A percentile compares a stretch with the other conserved stretches of the same genome.
These are phyloP conservation scores for Dendrocincla fuliginosa DNA, from an alignment of 2,797 vertebrate genomes.

Conservation along the genomic window DNA sequence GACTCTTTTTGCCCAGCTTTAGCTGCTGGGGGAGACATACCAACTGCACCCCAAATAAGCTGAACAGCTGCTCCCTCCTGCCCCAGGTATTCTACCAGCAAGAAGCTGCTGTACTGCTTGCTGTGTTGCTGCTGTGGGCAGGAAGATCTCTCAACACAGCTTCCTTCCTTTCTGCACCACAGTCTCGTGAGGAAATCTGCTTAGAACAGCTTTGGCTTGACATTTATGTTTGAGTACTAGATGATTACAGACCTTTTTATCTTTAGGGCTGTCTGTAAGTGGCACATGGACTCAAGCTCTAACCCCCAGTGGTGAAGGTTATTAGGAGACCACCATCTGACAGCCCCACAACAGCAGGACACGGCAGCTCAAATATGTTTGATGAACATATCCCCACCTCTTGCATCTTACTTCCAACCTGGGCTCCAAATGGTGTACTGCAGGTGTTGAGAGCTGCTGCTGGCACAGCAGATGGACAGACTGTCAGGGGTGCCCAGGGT, in stretches of 20 bases:
- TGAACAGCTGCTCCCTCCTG: not conserved
- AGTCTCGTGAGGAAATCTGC: slow-evolving; percentile 50
- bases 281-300: not conserved
- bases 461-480: not conserved
- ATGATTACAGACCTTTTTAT: not conserved
- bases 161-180: slow-evolving; percentile 64
- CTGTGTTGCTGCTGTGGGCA: not conserved
- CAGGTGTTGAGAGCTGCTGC: not conserved
- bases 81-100: not conserved
- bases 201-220: slow-evolving; percentile 52
- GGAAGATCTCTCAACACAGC: slow-evolving; percentile 50
- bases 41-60: not conserved
- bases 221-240: slow-evolving; percentile 15
- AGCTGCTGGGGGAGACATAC: not conserved
- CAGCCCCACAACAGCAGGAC: not conserved
- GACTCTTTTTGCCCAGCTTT: not conserved
- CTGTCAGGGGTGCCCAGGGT: accelerated
- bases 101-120: not conserved
- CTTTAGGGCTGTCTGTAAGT: not conserved
- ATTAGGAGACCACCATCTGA: not conserved
- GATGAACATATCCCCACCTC: not conserved
- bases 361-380: not conserved
- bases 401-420: not conserved
- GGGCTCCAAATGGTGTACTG: not conserved
- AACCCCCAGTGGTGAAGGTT: not conserved